Evolutionary conservation across 2,113 vertebrate species (phyloP).

Genomic region (Sphyrna mokarran): DNA sequence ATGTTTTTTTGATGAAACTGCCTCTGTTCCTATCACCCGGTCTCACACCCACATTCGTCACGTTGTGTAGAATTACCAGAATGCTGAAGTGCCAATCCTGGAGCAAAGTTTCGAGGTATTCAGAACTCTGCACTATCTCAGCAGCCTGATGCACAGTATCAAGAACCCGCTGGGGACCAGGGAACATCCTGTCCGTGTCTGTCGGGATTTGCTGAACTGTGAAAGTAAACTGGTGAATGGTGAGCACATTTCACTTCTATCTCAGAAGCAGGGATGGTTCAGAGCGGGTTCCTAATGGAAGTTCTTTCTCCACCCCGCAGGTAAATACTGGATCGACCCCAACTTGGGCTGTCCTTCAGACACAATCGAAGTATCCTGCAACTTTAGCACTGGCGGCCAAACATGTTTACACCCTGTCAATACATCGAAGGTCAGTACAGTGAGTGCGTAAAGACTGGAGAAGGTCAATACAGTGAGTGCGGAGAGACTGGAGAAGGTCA

Average conservation of each 20-base stretch:
- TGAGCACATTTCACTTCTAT: conserved; percentile 48
- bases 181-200: conserved; percentile 88
- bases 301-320: conserved; percentile 48
- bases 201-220: conserved; percentile 87
- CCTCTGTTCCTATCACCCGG: too few species aligned
- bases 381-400: conserved; percentile 93
- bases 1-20: conserved; percentile 43
- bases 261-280: background rate
- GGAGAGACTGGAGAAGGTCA: too few species aligned
- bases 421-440: conserved; percentile 70
- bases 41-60: background rate
- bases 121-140: conserved; percentile 83
- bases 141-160: conserved; percentile 78
- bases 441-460: too few species aligned
- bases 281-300: background rate
- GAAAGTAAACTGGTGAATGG: conserved; percentile 73
- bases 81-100: conserved; percentile 68
- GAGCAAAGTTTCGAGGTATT: conserved; percentile 79
- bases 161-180: conserved; percentile 80
- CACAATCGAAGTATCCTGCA: conserved; percentile 92
- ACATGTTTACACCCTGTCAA: conserved; percentile 80
- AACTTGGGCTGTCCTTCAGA: conserved; percentile 92
- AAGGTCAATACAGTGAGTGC: too few species aligned
- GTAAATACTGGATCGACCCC: conserved; percentile 94
- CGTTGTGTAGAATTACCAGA: conserved; percentile 77